Base-by-base conservation (phyloP, 2,888 invertebrate genomes). In the Exocentrus adspersus region DNA sequence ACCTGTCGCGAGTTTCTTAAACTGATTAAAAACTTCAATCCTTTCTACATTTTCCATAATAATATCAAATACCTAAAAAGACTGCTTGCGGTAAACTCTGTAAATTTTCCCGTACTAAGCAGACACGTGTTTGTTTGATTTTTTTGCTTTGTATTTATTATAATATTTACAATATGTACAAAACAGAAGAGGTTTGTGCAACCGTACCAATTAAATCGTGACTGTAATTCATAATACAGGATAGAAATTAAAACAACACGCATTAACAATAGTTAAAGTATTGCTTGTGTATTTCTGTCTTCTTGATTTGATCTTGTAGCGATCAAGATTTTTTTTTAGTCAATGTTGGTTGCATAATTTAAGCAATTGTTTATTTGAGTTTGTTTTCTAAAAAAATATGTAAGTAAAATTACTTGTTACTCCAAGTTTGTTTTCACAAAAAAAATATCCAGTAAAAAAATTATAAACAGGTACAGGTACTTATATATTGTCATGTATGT, bases 11-110 rank as follows among this genome's bases (percentile, higher is more conserved):
- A 58, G 9, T 43, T 41, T 10, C 41, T 12, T 42, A 7, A 53
- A 42, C 10, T 48, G 6, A 1, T 14, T 24, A 3, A 48, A 24
- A 4, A 48, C 28, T 48, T 1, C n/a, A n/a, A 28, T 16, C 16
- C 1, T 28, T 48, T 48, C 48, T 48, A 28, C 48, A 48, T 48
- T 48, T 48, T 48, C 48, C 48, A 48, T 48, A 48, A 48, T 48
- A 48, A 48, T 16, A 28, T 19, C 2, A 20, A 7, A 28, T 28
- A 14, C 16, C 4, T 37, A 37, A 37, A 37, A n/a, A n/a, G n/a
- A n/a, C n/a, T 30, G n/a, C 37, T 12, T n/a, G 12, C 12, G 10
- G 5, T n/a, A 37, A 37, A 12, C 12, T 4, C 37, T 37, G 37
- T 12, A 2, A 5, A n/a, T n/a, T 4, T 12, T 37, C 7, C 9